Evolutionary conservation across 1,140 invertebrate species (phyloP).

Genomic region (Macrocentrus cingulum): DNA sequence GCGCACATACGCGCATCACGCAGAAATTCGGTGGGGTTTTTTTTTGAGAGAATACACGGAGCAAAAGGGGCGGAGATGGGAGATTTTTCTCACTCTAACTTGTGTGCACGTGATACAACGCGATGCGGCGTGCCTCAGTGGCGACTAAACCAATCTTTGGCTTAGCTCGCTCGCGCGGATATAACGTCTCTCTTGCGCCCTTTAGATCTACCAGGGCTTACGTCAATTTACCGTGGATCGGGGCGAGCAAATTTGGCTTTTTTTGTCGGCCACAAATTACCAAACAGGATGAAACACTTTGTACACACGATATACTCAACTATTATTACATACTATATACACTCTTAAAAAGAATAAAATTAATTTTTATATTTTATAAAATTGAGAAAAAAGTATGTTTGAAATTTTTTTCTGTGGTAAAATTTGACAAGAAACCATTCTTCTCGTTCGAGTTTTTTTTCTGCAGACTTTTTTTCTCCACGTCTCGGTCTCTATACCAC

Average conservation of each 20-base stretch:
- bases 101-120: conserved; percentile 48
- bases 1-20: no score
- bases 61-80: neutral
- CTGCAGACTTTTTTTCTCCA: no score
- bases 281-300: neutral
- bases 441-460: no score
- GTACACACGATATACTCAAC: no score
- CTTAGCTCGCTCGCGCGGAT: conserved; percentile 51
- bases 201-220: neutral
- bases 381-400: no score
- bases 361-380: no score
- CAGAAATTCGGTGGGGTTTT: neutral
- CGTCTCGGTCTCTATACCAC: no score
- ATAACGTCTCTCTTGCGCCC: conserved; percentile 29
- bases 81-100: neutral
- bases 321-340: no score
- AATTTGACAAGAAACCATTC: no score
- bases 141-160: conserved; percentile 58
- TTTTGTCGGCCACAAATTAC: neutral
- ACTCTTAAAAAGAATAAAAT: no score
- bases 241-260: neutral
- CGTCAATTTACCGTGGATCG: conserved; percentile 2
- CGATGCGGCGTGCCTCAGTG: conserved; percentile 50
- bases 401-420: no score
- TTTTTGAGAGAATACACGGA: neutral